Percentiles rank a stretch among this genome's conserved stretches.
Evolutionary conservation across 2,113 vertebrate species (phyloP).

Genomic region (Peromyscus polionotus): DNA sequence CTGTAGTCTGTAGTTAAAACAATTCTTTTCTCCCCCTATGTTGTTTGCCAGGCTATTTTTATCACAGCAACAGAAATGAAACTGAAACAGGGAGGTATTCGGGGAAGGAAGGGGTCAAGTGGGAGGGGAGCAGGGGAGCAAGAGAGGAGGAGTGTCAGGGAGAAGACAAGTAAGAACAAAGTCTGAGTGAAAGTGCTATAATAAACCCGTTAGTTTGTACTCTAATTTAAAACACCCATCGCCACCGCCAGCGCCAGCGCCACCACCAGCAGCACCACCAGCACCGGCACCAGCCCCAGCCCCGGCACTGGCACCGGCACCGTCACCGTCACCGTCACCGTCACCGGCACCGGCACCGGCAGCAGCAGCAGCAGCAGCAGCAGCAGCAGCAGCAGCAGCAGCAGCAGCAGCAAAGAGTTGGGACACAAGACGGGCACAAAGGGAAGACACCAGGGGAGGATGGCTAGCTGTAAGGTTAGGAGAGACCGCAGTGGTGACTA

Average conservation of each 20-base stretch:
- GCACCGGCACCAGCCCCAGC: not conserved
- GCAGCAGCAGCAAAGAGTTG: not conserved
- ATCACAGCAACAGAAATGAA: not conserved
- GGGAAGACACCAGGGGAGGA: not conserved
- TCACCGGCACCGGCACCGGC: fast-evolving
- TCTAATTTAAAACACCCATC: not conserved
- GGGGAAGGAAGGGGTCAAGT: not conserved
- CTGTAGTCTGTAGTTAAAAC: not conserved
- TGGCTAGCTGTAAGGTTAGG: not conserved
- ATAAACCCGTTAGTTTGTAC: not conserved
- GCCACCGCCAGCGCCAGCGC: fast-evolving
- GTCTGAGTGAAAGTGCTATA: not conserved
- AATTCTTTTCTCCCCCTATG: not conserved
- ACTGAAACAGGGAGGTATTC: not conserved
- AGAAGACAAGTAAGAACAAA: not conserved
- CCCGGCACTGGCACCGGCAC: too few species aligned
- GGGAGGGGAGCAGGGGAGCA: not conserved
- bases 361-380: fast-evolving
- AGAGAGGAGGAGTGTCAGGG: not conserved
- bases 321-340: too few species aligned
- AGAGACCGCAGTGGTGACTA: not conserved
- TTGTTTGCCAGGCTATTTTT: not conserved
- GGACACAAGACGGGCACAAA: not conserved
- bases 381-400: not conserved
- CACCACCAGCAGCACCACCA: fast-evolving